These are phyloP conservation scores for Rhinolophus sinicus DNA, from an alignment of 2,113 vertebrate genomes.

Conservation along the genomic window DNA sequence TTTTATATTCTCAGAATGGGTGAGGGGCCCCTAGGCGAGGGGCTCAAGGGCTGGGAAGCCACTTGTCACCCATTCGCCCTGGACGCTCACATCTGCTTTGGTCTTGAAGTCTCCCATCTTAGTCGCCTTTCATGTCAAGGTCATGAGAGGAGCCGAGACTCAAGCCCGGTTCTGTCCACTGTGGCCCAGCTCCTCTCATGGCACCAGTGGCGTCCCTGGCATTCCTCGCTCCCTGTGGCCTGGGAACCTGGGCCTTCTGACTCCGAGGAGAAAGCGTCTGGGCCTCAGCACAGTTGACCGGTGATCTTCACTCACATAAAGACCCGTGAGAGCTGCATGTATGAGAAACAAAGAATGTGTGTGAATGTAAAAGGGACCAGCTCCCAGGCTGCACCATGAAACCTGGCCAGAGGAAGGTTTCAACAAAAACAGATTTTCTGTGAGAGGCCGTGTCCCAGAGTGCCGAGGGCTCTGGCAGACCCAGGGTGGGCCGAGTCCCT, in stretches of 20 bases:
- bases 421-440: neutral
- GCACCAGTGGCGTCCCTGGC: accelerated
- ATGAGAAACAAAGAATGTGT: constrained; percentile 38
- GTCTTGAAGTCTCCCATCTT: neutral
- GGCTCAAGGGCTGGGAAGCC: neutral
- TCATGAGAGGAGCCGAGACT: neutral
- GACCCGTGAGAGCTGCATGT: neutral
- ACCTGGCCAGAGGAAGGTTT: constrained; percentile 28
- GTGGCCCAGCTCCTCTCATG: neutral
- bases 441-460: neutral
- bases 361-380: neutral
- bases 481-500: neutral
- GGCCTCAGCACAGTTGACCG: neutral
- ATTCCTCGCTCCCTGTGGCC: neutral
- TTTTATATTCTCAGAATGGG: neutral
- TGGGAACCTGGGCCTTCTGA: neutral
- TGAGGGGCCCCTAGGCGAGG: neutral
- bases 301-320: neutral
- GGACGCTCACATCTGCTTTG: neutral
- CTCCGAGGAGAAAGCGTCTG: neutral
- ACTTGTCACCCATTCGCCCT: neutral
- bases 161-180: neutral
- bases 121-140: neutral
- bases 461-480: neutral
- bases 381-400: constrained; percentile 11